These are phyloP conservation scores for Parasteatoda tepidariorum DNA, from an alignment of 1,140 invertebrate genomes.

Conservation along the genomic window DNA sequence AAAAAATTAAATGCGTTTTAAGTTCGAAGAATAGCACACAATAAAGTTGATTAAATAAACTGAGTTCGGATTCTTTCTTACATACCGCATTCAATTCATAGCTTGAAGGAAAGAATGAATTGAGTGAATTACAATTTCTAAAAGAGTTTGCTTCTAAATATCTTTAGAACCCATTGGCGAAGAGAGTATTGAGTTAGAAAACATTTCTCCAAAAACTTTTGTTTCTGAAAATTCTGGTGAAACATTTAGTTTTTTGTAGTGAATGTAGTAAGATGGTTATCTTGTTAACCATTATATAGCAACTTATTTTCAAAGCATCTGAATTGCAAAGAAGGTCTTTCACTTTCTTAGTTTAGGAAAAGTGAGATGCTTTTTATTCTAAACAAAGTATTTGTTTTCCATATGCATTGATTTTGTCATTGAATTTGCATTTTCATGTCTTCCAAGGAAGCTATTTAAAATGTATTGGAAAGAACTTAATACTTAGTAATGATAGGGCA, in stretches of 20 bases:
- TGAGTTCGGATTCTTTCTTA: too few species aligned
- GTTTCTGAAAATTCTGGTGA: not conserved
- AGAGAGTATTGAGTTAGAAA: not conserved
- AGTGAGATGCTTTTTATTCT: too few species aligned
- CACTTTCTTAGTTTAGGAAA: too few species aligned
- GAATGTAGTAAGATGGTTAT: constrained; percentile 29
- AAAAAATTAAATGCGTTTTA: too few species aligned
- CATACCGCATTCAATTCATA: too few species aligned
- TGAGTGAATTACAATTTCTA: too few species aligned
- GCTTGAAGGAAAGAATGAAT: too few species aligned
- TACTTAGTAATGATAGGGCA: not conserved
- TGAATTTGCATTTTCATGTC: constrained; percentile 26
- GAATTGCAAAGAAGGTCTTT: constrained; percentile 21
- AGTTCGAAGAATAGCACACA: too few species aligned
- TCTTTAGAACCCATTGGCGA: not conserved
- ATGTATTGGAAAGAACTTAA: constrained; percentile 30
- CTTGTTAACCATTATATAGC: constrained; percentile 21
- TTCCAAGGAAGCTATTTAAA: constrained; percentile 4
- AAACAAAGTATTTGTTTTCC: not conserved
- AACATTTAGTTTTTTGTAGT: constrained; percentile 30
- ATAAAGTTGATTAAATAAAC: too few species aligned
- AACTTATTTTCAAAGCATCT: constrained; percentile 34
- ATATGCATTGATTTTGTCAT: constrained; percentile 20
- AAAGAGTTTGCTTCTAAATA: too few species aligned
- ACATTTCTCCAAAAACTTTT: not conserved